Evolutionary conservation across 2,797 vertebrate species (phyloP).

Genomic region (Calcarius lapponicus): DNA sequence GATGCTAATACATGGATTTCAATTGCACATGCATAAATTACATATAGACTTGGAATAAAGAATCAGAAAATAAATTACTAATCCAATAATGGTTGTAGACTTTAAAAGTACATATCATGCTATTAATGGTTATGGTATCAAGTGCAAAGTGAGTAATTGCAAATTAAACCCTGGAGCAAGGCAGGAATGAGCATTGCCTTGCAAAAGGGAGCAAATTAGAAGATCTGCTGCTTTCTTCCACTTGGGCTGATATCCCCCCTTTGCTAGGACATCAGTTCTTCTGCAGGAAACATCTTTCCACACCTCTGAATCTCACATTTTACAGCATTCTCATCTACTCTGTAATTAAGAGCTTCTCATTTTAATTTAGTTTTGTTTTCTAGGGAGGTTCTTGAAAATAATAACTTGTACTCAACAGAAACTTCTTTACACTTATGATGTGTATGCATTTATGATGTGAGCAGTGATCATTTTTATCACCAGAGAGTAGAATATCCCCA

Average conservation of each 20-base stretch:
- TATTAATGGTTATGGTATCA: background rate
- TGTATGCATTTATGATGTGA: background rate
- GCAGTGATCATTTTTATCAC: constrained; percentile 14
- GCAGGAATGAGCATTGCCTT: background rate
- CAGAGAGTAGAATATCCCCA: background rate
- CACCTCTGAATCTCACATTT: background rate
- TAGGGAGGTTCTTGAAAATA: background rate
- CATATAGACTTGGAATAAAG: background rate
- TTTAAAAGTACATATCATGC: background rate
- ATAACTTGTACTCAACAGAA: background rate
- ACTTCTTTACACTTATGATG: background rate
- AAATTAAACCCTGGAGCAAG: background rate
- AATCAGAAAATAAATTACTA: background rate
- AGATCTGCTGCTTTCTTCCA: background rate
- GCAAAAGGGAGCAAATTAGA: background rate
- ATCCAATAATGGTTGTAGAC: background rate
- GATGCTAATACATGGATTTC: background rate
- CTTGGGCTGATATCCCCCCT: background rate
- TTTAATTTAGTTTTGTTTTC: constrained; percentile 17
- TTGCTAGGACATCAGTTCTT: background rate
- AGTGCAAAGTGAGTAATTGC: background rate
- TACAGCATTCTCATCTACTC: background rate
- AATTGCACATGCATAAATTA: background rate
- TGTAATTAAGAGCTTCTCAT: background rate
- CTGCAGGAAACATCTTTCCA: background rate